These are phyloP conservation scores for Halictus quadricinctus DNA, from an alignment of 2,888 invertebrate genomes.

Conservation along the genomic window DNA sequence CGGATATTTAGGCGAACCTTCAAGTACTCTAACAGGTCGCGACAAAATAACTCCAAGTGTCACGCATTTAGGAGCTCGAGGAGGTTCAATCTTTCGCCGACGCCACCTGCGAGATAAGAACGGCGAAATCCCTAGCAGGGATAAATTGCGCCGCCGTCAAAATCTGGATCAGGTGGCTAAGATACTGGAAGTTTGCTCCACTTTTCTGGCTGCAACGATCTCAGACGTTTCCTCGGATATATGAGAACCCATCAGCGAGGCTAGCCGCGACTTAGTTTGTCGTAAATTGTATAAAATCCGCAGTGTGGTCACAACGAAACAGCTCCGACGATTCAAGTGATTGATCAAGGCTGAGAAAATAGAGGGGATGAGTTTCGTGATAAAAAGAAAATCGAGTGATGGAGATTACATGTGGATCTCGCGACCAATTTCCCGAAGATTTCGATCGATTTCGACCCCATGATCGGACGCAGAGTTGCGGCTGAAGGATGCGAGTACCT, in stretches of 20 bases:
- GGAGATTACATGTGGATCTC: background rate
- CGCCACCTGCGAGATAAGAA: background rate
- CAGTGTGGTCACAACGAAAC: background rate
- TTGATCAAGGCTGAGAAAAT: background rate
- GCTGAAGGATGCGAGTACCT: slow-evolving; percentile 34
- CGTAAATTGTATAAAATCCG: background rate
- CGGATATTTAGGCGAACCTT: background rate
- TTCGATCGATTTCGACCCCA: slow-evolving; percentile 18
- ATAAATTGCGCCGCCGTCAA: background rate
- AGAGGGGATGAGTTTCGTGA: background rate
- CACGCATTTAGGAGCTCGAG: background rate
- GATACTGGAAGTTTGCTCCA: background rate
- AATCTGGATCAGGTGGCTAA: slow-evolving; percentile 1
- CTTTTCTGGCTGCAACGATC: background rate
- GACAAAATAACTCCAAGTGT: background rate
- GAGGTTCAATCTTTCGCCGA: background rate
- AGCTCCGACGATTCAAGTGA: background rate
- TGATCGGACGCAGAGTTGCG: slow-evolving; percentile 18
- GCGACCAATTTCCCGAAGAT: slow-evolving; percentile 53
- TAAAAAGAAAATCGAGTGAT: background rate
- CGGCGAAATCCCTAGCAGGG: background rate
- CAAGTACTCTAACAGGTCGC: background rate
- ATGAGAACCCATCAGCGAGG: background rate
- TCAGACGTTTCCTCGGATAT: background rate
- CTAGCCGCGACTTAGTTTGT: background rate